Percentiles rank a stretch among this genome's conserved stretches.
phyloP scores from a whole-genome alignment of 2,113 vertebrate genomes.

The Onychostoma macrolepis region DNA sequence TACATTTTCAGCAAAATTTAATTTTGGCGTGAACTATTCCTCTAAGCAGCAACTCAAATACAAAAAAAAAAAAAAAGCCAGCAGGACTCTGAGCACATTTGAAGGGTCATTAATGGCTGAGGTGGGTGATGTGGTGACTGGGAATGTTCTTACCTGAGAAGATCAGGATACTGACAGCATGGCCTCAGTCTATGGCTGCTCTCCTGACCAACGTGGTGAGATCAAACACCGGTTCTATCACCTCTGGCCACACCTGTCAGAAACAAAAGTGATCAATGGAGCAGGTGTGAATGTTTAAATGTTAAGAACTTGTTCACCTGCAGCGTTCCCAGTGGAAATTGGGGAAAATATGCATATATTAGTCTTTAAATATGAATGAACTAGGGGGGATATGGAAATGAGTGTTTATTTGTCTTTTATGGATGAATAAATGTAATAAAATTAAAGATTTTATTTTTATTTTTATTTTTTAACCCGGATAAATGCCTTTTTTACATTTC shows the following conservation, averaged over 20 bases:
- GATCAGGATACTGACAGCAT: slow-evolving; percentile 12
- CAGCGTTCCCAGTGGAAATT: background rate
- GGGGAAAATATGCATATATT: background rate
- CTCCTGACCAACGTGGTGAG: slow-evolving; percentile 46
- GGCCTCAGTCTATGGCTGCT: slow-evolving; percentile 48
- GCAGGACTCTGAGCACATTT: background rate
- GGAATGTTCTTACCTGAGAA: slow-evolving; percentile 9
- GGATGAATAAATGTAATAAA: too few relatives aligned
- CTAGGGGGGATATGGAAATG: too few relatives aligned
- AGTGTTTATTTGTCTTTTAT: too few relatives aligned
- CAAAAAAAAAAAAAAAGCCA: background rate
- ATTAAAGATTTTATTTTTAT: too few relatives aligned
- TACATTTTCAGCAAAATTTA: too few relatives aligned
- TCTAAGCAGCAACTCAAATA: background rate
- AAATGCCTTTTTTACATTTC: background rate
- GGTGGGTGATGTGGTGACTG: background rate
- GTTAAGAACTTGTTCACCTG: slow-evolving; percentile 3
- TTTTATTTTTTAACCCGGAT: too few relatives aligned
- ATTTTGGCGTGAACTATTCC: too few relatives aligned
- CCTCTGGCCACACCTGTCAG: slow-evolving; percentile 67
- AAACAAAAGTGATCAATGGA: slow-evolving; percentile 66
- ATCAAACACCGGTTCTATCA: slow-evolving; percentile 66
- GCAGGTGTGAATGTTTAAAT: slow-evolving; percentile 69
- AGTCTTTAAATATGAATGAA: background rate
- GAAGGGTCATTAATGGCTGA: background rate